Evolutionary conservation across 2,888 invertebrate species (phyloP), one percentile per base, ranked within the genome.

Genomic region (Vanessa cardui): DNA sequence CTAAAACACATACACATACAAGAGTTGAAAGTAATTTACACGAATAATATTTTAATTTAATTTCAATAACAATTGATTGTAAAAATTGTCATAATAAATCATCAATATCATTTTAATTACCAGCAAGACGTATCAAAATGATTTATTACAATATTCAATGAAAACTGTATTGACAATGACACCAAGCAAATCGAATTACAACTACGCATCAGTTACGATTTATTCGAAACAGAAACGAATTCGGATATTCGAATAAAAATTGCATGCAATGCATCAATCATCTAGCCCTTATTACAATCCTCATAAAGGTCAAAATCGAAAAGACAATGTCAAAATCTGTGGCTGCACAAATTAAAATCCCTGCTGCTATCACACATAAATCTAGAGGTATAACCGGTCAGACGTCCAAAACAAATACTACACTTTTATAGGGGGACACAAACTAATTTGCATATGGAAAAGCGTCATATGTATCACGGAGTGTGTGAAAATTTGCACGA

Each of bases 361-460:
- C 66, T 59, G 70, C 62, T 64, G 63, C 68, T 71, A 70, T 74
- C 70, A 65, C 69, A 71, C 74, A 76, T 77, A 78, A 77, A 79
- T 78, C 76, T 77, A 76, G 74, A 77, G 72, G 72, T 73, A 75
- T 74, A 75, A 77, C 77, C 78, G 80, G 81, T 83, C 84, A 83
- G 85, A 83, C 85, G 73, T 83, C 80, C 88, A 89, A 91, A 89
- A 87, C 90, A 90, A 90, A 90, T 86, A 88, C 77, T 74, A 77
- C 79, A 84, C 83, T 86, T 86, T 84, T 86, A 87, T 87, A 85
- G 81, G 83, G 89, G 89, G 90, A 77, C 78, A 84, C 84, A 78
- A 77, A 83, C 82, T 86, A 80, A 91, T 92, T 92, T 92, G 89
- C 92, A 91, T 92, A 90, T 85, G 90, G 87, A 86, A 87, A 87